Base-by-base conservation (phyloP, 2,888 invertebrate species). In the Cephalotes varians region DNA sequence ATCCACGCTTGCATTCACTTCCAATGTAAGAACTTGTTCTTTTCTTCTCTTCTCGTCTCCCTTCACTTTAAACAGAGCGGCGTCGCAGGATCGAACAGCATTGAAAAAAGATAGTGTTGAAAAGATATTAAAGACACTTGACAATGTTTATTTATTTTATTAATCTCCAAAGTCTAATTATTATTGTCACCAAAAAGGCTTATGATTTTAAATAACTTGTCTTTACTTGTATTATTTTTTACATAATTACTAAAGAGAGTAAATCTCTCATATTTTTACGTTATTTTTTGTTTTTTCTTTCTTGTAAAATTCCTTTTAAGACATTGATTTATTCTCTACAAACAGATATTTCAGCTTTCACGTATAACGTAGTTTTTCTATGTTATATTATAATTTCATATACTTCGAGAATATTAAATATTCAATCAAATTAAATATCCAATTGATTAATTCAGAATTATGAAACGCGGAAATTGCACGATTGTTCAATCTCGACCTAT, bases 381-480 rank as follows among this genome's bases (percentile, higher is more conserved):
- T 3, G 9, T 6, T 18, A n/a, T 44, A 44, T 21, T 44, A 34
- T 15, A 60, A 60, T 73, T 51, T 21, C 21, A 31, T 31, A 49
- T 12, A 15, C 3, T 31, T 31, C 25, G 18, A 25, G 7, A 28
- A 40, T 60, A 58, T 28, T 28, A 40, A 47, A 67, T 69, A 34
- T 31, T 69, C 12, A 10, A 65, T 65, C 28, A 15, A 67, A 28
- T 67, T 9, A 58, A 72, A 72, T 58, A 58, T 54, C 21, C 10
- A 18, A 49, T 34, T 62, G 15, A 60, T 60, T 40, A 15, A 58
- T 58, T n/a, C 7, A 44, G 9, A 73, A 58, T 28, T 7, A n/a
- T 2, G 15, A 58, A 58, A 9, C 2, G 40, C 15, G 62, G 15
- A 15, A 31, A 62, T 40, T 62, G 2, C 37, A 47, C 73, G 31